Percentiles rank a stretch among this genome's conserved stretches.
These are phyloP conservation scores for Calidris pugnax DNA, from an alignment of 2,113 vertebrate species.

Conservation along the genomic window DNA sequence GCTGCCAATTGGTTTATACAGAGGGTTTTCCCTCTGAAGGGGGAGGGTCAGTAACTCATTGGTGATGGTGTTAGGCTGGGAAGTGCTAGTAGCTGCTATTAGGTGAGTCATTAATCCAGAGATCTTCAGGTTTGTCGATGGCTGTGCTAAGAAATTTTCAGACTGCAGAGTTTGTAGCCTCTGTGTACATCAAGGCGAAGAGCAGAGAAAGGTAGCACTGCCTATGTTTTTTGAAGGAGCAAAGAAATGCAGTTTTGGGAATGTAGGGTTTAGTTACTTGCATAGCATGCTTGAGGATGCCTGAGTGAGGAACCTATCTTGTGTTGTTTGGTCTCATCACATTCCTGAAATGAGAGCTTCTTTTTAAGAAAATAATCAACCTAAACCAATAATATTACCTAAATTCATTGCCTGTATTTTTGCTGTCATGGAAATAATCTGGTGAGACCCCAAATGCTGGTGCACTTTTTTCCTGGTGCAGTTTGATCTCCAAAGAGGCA, in stretches of 20 bases:
- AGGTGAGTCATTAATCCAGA: not conserved
- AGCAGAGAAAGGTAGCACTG: not conserved
- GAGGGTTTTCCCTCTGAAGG: not conserved
- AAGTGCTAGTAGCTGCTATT: not conserved
- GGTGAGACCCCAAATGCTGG: not conserved
- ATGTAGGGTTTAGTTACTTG: not conserved
- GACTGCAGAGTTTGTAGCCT: not conserved
- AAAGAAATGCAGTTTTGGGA: not conserved
- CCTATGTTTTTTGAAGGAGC: not conserved
- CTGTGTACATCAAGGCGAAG: not conserved
- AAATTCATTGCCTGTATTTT: not conserved
- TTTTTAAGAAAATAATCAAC: not conserved
- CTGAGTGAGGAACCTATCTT: not conserved
- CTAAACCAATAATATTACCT: not conserved
- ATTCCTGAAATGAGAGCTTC: not conserved
- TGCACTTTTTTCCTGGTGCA: rapidly evolving
- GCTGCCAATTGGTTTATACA: not conserved
- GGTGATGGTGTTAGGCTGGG: not conserved
- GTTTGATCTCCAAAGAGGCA: not conserved
- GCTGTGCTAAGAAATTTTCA: not conserved
- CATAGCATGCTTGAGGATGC: not conserved
- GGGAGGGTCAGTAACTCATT: not conserved
- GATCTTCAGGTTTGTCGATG: not conserved
- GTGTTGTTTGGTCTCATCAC: not conserved
- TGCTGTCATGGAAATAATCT: not conserved